Evolutionary conservation across 1,140 invertebrate species (phyloP), one percentile per base, ranked within the genome.

Genomic region (Sinonovacula constricta): DNA sequence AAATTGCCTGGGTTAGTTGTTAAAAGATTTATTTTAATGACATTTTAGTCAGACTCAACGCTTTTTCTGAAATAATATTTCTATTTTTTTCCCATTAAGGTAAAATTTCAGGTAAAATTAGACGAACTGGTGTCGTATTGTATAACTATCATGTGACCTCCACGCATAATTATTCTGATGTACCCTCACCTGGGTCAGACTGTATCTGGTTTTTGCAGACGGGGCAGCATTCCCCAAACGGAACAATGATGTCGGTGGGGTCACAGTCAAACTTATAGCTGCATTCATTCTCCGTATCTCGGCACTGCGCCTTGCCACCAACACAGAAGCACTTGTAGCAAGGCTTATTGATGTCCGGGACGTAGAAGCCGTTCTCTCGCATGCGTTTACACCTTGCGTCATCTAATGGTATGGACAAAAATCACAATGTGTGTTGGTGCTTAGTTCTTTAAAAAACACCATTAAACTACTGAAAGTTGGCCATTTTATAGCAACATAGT

Each of bases 181-280:
- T 74, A 63, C 56, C 65, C 71, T 65, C 45, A 74, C 71, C 71
- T 34, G 71, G 59, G 15, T 74, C 59, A 2, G 57, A 49, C 49
- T 74, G 71, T 0, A 74, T 30, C 0, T 74, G 59, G 33, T 74
- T 49, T 24, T 22, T 15, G 30, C 71, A 74, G 59, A 74, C 26
- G 1, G 49, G 59, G 45, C 71, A 74, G 28, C 71, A 74, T 45
- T 74, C 71, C n/a, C 33, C 36, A n/a, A 74, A 54, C 14, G 34
- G 71, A 34, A 74, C 24, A n/a, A 74, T 65, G 12, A 45, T 26
- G 3, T 74, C 71, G 30, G 34, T 59, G 5, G 57, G 31, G 2
- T 63, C 14, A 65, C 71, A 74, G 18, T 63, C 31, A 3, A 74
- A 45, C 4, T 65, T 65, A 18, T 54, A 7, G 24, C 60, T 74